Percentiles rank a stretch among this genome's conserved stretches.
Evolutionary conservation across 1,140 invertebrate species (phyloP).

Genomic region (Micrasema longulum): DNA sequence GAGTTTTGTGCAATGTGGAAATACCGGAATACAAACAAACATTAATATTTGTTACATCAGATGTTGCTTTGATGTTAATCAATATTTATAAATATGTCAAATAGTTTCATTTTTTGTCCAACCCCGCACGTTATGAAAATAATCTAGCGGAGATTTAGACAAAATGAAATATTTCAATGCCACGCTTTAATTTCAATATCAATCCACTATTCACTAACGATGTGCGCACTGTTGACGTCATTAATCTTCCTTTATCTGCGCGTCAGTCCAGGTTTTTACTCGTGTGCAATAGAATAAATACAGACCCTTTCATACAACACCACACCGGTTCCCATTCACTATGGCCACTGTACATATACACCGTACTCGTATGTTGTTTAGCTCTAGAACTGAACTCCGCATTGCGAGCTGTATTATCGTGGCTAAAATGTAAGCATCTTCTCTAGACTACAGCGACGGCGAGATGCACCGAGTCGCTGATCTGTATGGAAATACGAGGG

Average conservation of each 20-base stretch:
- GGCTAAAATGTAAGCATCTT: constrained; percentile 24
- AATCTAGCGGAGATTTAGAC: constrained; percentile 14
- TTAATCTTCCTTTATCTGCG: constrained; percentile 54
- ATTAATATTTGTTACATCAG: constrained; percentile 1
- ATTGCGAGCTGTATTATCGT: constrained; percentile 11
- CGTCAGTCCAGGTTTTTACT: constrained; percentile 50
- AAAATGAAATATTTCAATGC: constrained; percentile 26
- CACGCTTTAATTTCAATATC: constrained; percentile 34
- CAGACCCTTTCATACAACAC: constrained; percentile 35
- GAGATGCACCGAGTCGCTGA: constrained; percentile 18
- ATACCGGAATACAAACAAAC: constrained; percentile 3
- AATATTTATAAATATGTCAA: constrained; percentile 21
- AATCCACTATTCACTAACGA: constrained; percentile 43
- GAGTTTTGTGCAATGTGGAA: not conserved
- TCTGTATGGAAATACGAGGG: constrained; percentile 23
- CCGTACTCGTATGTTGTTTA: too few relatives aligned
- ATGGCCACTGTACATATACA: too few relatives aligned
- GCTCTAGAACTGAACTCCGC: not conserved
- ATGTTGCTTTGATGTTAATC: constrained; percentile 12
- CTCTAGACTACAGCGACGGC: not conserved
- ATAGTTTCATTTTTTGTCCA: constrained; percentile 3
- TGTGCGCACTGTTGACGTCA: constrained; percentile 41
- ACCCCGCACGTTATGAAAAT: constrained; percentile 6
- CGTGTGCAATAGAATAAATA: constrained; percentile 48
- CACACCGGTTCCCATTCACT: constrained; percentile 20